These are phyloP conservation scores for Mactromeris polynyma DNA, from an alignment of 2,888 invertebrate genomes.

Conservation along the genomic window DNA sequence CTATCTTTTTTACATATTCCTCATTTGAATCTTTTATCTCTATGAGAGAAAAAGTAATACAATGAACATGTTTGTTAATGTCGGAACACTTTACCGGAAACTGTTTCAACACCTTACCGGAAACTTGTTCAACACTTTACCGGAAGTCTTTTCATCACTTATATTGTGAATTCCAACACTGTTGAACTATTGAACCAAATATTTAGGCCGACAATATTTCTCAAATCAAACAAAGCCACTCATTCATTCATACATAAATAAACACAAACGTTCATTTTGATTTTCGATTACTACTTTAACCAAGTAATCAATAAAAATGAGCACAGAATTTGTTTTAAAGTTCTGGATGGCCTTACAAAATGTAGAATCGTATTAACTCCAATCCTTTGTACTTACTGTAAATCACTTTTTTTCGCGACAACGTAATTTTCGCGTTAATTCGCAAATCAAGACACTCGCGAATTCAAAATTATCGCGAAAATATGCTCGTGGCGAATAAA, in stretches of 20 bases:
- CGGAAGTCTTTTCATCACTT: not conserved
- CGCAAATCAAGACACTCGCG: too few species aligned
- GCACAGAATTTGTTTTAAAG: too few species aligned
- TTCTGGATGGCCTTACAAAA: too few species aligned
- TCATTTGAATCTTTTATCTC: too few species aligned
- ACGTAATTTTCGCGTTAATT: too few species aligned
- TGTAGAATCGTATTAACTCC: too few species aligned
- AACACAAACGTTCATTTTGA: not conserved
- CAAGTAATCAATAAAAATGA: not conserved
- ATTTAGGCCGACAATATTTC: not conserved
- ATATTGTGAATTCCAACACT: not conserved
- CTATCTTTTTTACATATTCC: too few species aligned
- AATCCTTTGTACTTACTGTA: too few species aligned
- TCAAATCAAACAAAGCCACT: not conserved
- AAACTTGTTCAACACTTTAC: not conserved
- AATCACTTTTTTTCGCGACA: too few species aligned
- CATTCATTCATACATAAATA: not conserved
- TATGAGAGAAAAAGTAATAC: not conserved
- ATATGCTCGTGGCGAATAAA: too few species aligned
- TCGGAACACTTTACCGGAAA: not conserved
- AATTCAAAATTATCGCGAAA: too few species aligned
- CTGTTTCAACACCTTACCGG: not conserved
- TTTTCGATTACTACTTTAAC: not conserved
- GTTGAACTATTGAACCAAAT: not conserved
- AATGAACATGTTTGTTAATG: not conserved